Conservation (phyloP, 2,888 invertebrate genomes). For the Andricus quercusramuli region DNA sequence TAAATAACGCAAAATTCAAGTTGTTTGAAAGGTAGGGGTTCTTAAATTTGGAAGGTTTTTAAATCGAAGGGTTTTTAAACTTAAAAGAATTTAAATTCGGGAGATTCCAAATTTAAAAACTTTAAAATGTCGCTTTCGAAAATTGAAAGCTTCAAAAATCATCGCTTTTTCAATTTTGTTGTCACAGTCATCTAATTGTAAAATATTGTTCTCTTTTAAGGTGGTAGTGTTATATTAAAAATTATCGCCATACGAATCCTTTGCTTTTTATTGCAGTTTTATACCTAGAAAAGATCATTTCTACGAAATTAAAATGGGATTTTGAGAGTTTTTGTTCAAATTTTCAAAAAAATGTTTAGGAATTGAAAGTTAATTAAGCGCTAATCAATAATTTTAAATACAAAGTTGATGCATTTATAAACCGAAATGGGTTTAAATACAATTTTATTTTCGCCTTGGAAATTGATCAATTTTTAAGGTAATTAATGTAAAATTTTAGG, state of each 20-base stretch:
- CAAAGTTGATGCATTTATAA: too few species aligned
- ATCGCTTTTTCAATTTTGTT: not conserved
- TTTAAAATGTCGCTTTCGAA: not conserved
- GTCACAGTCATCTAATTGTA: not conserved
- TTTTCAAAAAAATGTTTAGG: too few species aligned
- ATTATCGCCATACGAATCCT: not conserved
- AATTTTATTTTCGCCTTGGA: not conserved
- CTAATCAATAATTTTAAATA: too few species aligned
- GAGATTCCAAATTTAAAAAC: not conserved
- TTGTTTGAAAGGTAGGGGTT: not conserved
- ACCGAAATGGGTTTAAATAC: too few species aligned
- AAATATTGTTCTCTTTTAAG: not conserved
- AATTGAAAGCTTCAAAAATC: not conserved
- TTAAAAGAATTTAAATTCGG: not conserved
- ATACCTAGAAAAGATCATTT: not conserved
- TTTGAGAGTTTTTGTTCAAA: too few species aligned
- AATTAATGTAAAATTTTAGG: too few species aligned
- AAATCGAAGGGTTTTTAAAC: not conserved
- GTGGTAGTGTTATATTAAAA: slow-evolving; percentile 9
- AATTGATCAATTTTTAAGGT: not conserved
- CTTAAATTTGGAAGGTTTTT: not conserved
- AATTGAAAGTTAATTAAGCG: too few species aligned
- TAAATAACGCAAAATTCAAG: not conserved
- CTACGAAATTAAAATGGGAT: not conserved
- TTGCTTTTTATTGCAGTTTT: not conserved